phyloP scores from a whole-genome alignment of 2,888 invertebrate genomes.

The Allophyes oxyacanthae region DNA sequence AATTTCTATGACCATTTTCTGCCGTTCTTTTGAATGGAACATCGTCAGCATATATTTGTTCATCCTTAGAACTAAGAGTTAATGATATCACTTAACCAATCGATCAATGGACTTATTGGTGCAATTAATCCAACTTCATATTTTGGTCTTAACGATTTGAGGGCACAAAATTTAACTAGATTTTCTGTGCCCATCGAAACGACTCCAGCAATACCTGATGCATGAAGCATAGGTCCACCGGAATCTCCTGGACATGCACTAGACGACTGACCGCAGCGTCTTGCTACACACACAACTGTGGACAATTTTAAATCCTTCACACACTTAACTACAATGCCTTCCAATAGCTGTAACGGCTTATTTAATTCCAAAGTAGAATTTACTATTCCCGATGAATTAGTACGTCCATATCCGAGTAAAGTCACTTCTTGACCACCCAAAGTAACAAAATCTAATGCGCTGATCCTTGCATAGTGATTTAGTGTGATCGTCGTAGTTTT shows the following conservation, averaged over 20 bases:
- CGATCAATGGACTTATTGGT: constrained; percentile 7
- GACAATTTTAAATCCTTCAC: neutral
- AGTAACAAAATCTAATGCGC: constrained; percentile 19
- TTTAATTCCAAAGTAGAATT: neutral
- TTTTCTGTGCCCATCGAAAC: neutral
- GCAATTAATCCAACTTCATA: constrained; percentile 8
- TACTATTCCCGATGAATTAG: neutral
- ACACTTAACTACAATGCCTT: constrained; percentile 13
- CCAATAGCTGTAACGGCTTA: constrained; percentile 26
- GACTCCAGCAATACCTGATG: constrained; percentile 31
- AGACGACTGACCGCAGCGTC: neutral
- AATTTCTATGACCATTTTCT: no score
- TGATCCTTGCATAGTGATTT: constrained; percentile 18
- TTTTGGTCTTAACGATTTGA: neutral
- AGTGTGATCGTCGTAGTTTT: constrained; percentile 16
- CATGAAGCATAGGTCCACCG: constrained; percentile 30
- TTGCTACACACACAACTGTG: constrained; percentile 25
- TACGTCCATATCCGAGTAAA: constrained; percentile 26
- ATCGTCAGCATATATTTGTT: no score
- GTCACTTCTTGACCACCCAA: constrained; percentile 23
- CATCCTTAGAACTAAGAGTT: no score
- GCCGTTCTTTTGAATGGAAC: no score
- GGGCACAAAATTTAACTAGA: fast-evolving
- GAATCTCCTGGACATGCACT: constrained; percentile 28
- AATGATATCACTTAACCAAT: constrained; percentile 7